Evolutionary conservation across 2,797 vertebrate species (phyloP).

Genomic region (Adrianichthys oophorus): DNA sequence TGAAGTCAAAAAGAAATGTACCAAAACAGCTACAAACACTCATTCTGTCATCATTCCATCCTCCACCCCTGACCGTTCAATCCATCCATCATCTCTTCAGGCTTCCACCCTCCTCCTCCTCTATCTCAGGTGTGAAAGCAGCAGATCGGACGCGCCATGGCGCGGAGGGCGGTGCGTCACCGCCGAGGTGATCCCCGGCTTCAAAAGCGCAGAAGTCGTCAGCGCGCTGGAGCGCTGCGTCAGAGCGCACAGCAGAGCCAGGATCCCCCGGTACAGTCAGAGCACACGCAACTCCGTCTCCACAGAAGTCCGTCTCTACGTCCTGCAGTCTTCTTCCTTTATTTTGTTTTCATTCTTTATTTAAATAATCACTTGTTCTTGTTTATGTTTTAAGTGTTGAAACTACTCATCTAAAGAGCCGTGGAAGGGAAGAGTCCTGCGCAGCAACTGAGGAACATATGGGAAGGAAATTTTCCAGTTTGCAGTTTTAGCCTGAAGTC

Average conservation of each 20-base stretch:
- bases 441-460: conserved; percentile 43
- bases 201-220: conserved; percentile 86
- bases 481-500: conserved; percentile 48
- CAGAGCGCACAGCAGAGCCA: conserved; percentile 76
- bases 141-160: conserved; percentile 79
- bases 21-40: too few relatives aligned
- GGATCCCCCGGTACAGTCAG: conserved; percentile 53
- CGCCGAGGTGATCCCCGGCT: conserved; percentile 90
- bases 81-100: neutral
- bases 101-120: neutral
- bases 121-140: conserved; percentile 14
- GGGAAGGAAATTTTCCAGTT: conserved; percentile 42
- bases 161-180: conserved; percentile 64
- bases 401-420: neutral
- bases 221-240: conserved; percentile 82
- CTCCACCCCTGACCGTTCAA: too few relatives aligned
- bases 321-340: neutral
- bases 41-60: too few relatives aligned
- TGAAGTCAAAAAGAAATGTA: too few relatives aligned
- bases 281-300: conserved; percentile 11
- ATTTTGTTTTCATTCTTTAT: conserved; percentile 1
- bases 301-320: neutral
- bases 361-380: neutral
- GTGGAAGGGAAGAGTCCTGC: conserved; percentile 20
- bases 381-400: neutral